Base-by-base conservation (phyloP, 2,888 invertebrate species). In the Eurois occulta region DNA sequence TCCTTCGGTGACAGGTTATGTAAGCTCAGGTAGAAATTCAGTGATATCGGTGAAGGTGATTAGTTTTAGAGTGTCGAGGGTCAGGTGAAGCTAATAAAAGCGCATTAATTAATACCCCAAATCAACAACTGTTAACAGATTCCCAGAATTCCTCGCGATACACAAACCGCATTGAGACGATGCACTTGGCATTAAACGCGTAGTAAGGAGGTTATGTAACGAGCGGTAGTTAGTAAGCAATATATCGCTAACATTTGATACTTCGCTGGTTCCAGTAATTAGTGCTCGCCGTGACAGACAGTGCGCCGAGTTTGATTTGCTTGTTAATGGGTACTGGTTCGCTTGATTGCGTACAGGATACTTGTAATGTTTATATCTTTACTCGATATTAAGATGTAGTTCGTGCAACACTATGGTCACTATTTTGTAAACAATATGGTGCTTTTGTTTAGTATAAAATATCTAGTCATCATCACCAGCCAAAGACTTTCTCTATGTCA, bases 281-380 rank as follows among this genome's bases (percentile, higher is more conserved):
- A 81, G 38, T 55, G 72, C 32, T 69, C 43, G 55, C 41, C 58
- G 72, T 78, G 72, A 72, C 72, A 81, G 13, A 13, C 65, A 66
- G 55, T 80, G 43, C n/a, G 1, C 72, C 10, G 66, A 60, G 69
- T 62, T 81, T 66, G 69, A 81, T 81, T 38, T 55, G 78, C 68
- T 65, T 69, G 81, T 78, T 81, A 78, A 64, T 72, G 24, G 1
- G 21, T 52, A 38, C 48, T 72, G 60, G 35, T 62, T 62, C 16
- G 52, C 46, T 58, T 76, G 55, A 72, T 64, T 68, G 69, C 64
- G 52, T 64, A 65, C 5, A 8, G 4, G 32, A 52, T 62, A 55
- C 28, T 52, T 58, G 21, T 21, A 4, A 2, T 38, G 4, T 32
- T n/a, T 7, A 28, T 48, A 13, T 62, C 18, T 72, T 32, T 46